Conservation (phyloP, 2,888 invertebrate species). For the Tachina lurida region DNA sequence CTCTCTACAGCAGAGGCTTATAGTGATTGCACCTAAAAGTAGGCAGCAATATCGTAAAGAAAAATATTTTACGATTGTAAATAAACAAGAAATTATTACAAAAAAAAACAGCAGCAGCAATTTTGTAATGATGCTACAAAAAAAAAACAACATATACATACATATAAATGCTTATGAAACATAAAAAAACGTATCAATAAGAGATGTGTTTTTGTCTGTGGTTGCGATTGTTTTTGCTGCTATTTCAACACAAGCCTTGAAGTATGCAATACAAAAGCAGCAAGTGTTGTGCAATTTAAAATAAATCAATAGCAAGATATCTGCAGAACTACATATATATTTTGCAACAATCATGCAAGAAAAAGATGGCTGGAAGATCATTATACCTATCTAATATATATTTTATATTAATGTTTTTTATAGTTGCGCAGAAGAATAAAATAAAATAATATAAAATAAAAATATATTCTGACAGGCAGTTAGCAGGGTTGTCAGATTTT, state of each 20-base stretch:
- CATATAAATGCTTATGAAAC: conserved; percentile 52
- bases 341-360: conserved; percentile 18
- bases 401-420: too few species aligned
- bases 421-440: too few species aligned
- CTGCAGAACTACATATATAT: conserved; percentile 1
- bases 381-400: too few species aligned
- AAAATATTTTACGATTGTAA: conserved; percentile 59
- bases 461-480: too few species aligned
- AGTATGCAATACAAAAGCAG: conserved; percentile 52
- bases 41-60: conserved; percentile 68
- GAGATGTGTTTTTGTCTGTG: conserved; percentile 11
- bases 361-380: conserved; percentile 2
- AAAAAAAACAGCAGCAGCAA: conserved; percentile 56
- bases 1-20: conserved; percentile 28
- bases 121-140: conserved; percentile 46
- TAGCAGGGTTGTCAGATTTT: too few species aligned
- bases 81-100: conserved; percentile 69
- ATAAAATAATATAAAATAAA: too few species aligned
- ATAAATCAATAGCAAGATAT: conserved; percentile 50
- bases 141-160: not conserved
- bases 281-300: conserved; percentile 20
- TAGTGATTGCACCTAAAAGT: conserved; percentile 72
- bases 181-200: conserved; percentile 43
- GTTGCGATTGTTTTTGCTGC: conserved; percentile 16
- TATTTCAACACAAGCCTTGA: conserved; percentile 46